phyloP scores from a whole-genome alignment of 2,797 vertebrate species.

The Cossypha niveicapilla region DNA sequence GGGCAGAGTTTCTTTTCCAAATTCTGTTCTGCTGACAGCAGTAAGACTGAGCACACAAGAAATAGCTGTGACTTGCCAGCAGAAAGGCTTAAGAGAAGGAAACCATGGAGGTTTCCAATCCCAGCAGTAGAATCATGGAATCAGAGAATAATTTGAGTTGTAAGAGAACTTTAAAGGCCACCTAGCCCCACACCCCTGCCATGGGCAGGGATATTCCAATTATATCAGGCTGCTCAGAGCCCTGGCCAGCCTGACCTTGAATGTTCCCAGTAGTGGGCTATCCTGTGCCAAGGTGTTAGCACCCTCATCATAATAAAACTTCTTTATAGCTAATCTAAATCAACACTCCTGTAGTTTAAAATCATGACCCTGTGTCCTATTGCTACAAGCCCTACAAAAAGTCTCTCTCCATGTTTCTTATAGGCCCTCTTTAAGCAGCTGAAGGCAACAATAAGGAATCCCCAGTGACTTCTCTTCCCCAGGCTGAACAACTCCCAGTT shows the following conservation, averaged over 20 bases:
- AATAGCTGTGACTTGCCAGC: neutral
- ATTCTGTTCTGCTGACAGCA: neutral
- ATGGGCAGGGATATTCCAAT: neutral
- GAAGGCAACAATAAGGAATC: neutral
- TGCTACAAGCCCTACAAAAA: neutral
- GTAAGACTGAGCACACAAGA: neutral
- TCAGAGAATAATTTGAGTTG: neutral
- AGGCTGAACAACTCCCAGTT: neutral
- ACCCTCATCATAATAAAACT: neutral
- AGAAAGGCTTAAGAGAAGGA: neutral
- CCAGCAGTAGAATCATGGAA: neutral
- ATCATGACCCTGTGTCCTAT: neutral
- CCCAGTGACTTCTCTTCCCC: neutral
- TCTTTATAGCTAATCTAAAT: neutral
- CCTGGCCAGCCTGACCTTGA: neutral
- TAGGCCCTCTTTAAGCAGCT: neutral
- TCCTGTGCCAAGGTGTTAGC: neutral
- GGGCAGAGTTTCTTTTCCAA: constrained; percentile 7
- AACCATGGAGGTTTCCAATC: neutral
- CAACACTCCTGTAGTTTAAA: neutral
- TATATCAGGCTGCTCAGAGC: neutral
- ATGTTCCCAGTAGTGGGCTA: neutral
- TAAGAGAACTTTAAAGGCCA: neutral
- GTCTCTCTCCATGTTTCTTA: neutral
- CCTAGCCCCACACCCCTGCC: too few relatives aligned